phyloP scores from a whole-genome alignment of 2,113 vertebrate genomes.

The Erpornis zantholeuca region DNA sequence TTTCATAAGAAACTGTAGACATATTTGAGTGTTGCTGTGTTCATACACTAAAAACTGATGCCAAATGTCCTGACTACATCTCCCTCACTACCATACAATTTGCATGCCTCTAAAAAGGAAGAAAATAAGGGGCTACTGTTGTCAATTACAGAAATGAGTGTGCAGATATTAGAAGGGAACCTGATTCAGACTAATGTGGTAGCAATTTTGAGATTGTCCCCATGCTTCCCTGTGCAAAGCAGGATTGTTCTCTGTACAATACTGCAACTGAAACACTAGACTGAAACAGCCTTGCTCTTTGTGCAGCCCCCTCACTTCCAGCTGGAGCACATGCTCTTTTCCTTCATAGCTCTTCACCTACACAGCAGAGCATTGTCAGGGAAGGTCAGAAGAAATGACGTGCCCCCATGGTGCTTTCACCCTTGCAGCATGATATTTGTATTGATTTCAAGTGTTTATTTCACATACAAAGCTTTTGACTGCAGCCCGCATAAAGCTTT shows the following conservation, averaged over 20 bases:
- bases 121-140: background rate
- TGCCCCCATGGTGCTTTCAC: background rate
- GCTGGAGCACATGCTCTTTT: background rate
- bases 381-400: background rate
- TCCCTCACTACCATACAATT: background rate
- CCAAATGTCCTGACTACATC: background rate
- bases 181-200: accelerated
- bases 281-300: background rate
- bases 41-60: background rate
- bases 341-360: background rate
- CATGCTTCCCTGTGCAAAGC: background rate
- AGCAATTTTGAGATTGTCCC: background rate
- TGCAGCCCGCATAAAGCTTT: background rate
- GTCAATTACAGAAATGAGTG: background rate
- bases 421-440: background rate
- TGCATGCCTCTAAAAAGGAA: background rate
- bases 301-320: background rate
- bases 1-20: background rate
- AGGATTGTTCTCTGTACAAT: background rate
- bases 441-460: background rate
- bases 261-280: background rate
- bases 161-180: background rate
- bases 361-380: background rate
- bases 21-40: background rate
- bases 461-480: background rate